A percentile compares a stretch with the other conserved stretches of the same genome.
These are phyloP conservation scores for Carduelis carduelis DNA, from an alignment of 2,797 vertebrate genomes.

Conservation along the genomic window DNA sequence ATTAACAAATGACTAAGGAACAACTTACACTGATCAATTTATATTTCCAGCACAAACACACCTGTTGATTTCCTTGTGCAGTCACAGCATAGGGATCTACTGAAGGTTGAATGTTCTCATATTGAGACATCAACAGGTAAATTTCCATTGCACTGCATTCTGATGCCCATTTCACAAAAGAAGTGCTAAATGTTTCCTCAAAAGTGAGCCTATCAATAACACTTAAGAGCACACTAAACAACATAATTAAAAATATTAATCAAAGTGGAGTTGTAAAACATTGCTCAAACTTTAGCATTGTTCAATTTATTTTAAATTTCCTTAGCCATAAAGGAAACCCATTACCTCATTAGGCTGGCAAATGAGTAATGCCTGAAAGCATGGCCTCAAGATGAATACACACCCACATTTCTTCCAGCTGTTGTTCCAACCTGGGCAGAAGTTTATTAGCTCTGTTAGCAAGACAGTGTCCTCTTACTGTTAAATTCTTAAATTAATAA, in stretches of 20 bases:
- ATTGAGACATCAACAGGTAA: neutral
- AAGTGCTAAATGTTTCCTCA: neutral
- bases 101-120: neutral
- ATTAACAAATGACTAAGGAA: neutral
- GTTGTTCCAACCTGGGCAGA: neutral
- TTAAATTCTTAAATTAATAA: neutral
- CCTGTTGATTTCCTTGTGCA: neutral
- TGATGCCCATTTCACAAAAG: neutral
- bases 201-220: neutral
- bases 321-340: neutral
- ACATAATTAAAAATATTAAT: neutral
- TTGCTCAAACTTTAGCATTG: neutral
- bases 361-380: fast-evolving
- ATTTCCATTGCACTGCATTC: neutral
- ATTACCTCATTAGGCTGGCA: neutral
- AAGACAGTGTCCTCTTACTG: neutral
- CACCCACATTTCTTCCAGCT: neutral
- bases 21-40: neutral
- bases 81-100: neutral
- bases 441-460: neutral
- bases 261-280: neutral
- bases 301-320: neutral
- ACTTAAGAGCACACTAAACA: neutral
- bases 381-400: neutral
- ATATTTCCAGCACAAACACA: neutral